Evolutionary conservation across 1,140 invertebrate genomes (phyloP), one percentile per base, ranked within the genome.

Genomic region (Asbolus verrucosus): DNA sequence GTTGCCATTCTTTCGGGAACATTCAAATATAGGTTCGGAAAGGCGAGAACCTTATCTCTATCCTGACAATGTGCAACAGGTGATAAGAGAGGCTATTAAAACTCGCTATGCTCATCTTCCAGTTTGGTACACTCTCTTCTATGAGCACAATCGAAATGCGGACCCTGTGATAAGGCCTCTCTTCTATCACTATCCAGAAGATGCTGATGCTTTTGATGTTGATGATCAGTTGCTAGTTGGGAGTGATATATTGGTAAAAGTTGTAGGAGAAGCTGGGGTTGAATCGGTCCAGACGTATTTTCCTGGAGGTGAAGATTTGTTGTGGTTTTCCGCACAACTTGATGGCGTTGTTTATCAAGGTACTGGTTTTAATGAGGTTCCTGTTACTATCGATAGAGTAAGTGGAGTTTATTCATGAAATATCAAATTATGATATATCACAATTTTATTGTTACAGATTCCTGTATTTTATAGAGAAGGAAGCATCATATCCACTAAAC

Each of bases 31-130:
- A 70, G 97, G 98, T 77, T 96, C 95, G 0, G 95, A 94, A 77
- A 87, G 97, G 1, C 87, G 97, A 21, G 98, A 99, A 82, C 97
- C 97, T 0, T 99, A 95, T 93, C 85, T 98, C 0, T 97, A 93
- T 80, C 90, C 91, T 13, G 87, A 94, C 5, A 84, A 91, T 67
- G 91, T 91, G 5, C 88, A 88, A 21, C 81, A 85, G 9, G 83
- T 92, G 0, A 90, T 98, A 6, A 83, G 95, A 9, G 88, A 92
- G 46, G 91, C 94, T 0, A 84, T 98, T 15, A 82, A 92, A 18
- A 83, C 87, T 11, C 86, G 97, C 46, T 99, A 99, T 78, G 86
- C 89, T 0, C 91, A 94, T 63, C 80, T 98, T 4, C 96, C 97
- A 6, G 88, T 91, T 69, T 98, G 96, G 96, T 97, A 99, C 80